phyloP scores from a whole-genome alignment of 2,113 vertebrate species.

The Axis porcinus region DNA sequence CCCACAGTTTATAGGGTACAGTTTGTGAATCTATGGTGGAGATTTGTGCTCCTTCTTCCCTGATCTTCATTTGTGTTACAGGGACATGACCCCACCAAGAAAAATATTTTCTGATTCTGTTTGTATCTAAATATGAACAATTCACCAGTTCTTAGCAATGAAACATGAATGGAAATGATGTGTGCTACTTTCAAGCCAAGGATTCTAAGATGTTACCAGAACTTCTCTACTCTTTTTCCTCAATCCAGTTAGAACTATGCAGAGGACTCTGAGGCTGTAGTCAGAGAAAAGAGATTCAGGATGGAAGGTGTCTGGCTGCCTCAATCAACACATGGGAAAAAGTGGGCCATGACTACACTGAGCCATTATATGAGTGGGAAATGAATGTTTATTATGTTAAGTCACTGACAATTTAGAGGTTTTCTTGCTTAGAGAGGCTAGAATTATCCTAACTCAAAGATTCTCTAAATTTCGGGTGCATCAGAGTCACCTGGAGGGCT shows the following conservation, averaged over 20 bases:
- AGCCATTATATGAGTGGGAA: neutral
- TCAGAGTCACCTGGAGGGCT: neutral
- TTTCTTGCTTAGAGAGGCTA: neutral
- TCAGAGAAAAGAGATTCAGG: neutral
- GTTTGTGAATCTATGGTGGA: neutral
- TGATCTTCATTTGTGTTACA: neutral
- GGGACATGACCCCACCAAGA: neutral
- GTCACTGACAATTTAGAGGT: neutral
- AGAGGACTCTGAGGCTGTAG: neutral
- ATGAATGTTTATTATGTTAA: neutral
- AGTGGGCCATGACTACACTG: neutral
- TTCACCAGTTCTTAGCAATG: neutral
- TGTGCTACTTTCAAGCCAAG: neutral
- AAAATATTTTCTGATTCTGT: neutral
- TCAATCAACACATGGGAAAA: neutral
- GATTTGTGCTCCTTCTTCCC: neutral
- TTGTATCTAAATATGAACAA: neutral
- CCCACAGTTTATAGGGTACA: neutral
- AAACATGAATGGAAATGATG: neutral
- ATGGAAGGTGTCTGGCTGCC: neutral
- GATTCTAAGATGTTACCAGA: neutral
- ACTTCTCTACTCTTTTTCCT: neutral
- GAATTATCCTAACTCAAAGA: neutral
- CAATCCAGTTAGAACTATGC: neutral
- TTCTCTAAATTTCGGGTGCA: neutral